These are phyloP conservation scores for Limanda limanda DNA, from an alignment of 2,113 vertebrate species.

Conservation along the genomic window DNA sequence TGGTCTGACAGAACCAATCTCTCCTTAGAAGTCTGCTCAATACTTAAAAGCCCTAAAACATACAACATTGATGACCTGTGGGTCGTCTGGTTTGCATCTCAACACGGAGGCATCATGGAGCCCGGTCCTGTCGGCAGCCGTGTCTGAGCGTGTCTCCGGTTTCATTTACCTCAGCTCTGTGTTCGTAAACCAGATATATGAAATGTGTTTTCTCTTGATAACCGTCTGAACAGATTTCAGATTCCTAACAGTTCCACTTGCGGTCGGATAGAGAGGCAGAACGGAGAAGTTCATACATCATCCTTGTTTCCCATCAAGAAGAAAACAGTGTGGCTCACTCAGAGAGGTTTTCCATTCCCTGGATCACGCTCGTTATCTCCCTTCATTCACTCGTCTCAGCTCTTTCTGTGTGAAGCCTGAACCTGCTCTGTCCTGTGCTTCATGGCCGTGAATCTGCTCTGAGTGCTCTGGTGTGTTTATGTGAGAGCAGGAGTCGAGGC, in stretches of 20 bases:
- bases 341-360: slow-evolving; percentile 21
- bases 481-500: slow-evolving; percentile 32
- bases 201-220: neutral
- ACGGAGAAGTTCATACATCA: slow-evolving; percentile 49
- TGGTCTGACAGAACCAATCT: slow-evolving; percentile 59
- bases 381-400: slow-evolving; percentile 18
- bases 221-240: slow-evolving; percentile 13
- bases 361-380: slow-evolving; percentile 9
- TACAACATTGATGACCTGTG: slow-evolving; percentile 70
- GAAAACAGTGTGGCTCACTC: slow-evolving; percentile 13
- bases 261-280: slow-evolving; percentile 21
- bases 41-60: slow-evolving; percentile 64
- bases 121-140: neutral
- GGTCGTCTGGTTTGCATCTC: slow-evolving; percentile 27
- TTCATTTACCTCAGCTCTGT: neutral
- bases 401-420: slow-evolving; percentile 4
- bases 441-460: slow-evolving; percentile 30
- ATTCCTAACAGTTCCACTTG: neutral
- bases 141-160: neutral
- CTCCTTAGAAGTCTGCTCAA: slow-evolving; percentile 54
- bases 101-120: neutral
- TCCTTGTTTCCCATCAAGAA: slow-evolving; percentile 28
- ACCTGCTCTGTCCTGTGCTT: neutral
- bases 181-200: neutral
- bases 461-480: slow-evolving; percentile 43